Conservation (phyloP, 2,113 vertebrate genomes). For the Solea senegalensis region DNA sequence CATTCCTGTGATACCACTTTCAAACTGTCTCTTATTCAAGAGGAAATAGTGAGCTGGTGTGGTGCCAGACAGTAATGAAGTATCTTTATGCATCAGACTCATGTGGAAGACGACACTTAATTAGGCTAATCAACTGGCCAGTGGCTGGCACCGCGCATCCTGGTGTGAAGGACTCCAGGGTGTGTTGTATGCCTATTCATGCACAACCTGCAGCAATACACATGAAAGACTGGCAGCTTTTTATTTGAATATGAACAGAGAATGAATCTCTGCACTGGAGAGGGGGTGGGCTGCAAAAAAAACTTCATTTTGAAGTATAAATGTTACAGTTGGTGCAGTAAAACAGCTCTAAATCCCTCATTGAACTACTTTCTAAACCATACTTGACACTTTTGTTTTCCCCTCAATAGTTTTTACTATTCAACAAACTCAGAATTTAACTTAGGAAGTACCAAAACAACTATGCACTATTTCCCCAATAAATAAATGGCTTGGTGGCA, state of each 20-base stretch:
- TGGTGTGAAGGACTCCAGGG: conserved; percentile 32
- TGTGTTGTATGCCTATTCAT: conserved; percentile 21
- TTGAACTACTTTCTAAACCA: not conserved
- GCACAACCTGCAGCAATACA: conserved; percentile 34
- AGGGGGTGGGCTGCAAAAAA: not conserved
- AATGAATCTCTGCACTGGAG: not conserved
- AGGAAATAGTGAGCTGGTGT: conserved; percentile 5
- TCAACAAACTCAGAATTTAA: not conserved
- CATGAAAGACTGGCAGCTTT: conserved; percentile 17
- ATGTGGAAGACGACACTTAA: conserved; percentile 59
- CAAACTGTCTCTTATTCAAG: conserved; percentile 48
- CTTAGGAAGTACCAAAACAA: too few relatives aligned
- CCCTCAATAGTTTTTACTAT: not conserved
- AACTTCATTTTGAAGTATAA: not conserved
- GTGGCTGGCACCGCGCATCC: conserved; percentile 49
- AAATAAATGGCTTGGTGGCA: not conserved
- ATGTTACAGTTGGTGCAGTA: not conserved
- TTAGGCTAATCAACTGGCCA: conserved; percentile 45
- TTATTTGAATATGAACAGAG: not conserved
- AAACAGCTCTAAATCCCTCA: not conserved
- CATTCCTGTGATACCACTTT: conserved; percentile 42
- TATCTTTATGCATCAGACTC: conserved; percentile 64
- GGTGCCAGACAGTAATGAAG: conserved; percentile 71
- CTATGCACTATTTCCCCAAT: too few relatives aligned
- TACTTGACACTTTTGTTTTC: not conserved